Base-by-base conservation (phyloP, 2,113 vertebrate genomes). In the Panthera tigris region DNA sequence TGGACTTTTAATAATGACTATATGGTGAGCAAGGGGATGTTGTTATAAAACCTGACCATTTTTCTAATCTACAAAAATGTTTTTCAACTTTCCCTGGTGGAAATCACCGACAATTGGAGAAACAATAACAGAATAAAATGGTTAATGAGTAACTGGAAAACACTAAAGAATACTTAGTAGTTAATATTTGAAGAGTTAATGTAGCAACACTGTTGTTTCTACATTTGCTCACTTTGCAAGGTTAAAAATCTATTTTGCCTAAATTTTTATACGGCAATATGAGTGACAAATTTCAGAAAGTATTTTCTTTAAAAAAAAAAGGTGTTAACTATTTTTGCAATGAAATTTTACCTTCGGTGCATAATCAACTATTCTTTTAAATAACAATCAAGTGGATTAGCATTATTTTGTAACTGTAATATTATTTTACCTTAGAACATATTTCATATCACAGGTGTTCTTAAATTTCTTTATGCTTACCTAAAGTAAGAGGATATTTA, bases 121-220 rank as follows among this genome's bases (percentile, higher is more conserved):
- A 95, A 85, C 33, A 89, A n/a, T 52, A 92, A 81, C 18, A 95
- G 31, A 73, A 68, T 87, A 85, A 90, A 88, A n/a, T 79, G 39
- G 65, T 96, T 94, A 96, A 76, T 94, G 91, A 85, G 14, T 90
- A 97, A 87, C 81, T 88, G 48, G 33, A 57, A 96, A 76, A 91
- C 57, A 78, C 55, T 81, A 83, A 97, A 78, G 36, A 92, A 65
- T 95, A 86, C 36, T 45, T 90, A 66, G 10, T 65, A 25, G 89
- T 86, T 89, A 94, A 83, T 82, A 96, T 83, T 68, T 96, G 65
- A 93, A 88, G 48, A 97, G 36, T 80, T 87, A 95, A 68, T 83
- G 10, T 41, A 80, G 10, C 7, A 78, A 68, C n/a, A 52, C 7
- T 76, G 2, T 55, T 68, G 11, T 57, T 91, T 89, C 63, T 76